These are phyloP conservation scores for Halichoeres trimaculatus DNA, from an alignment of 2,113 vertebrate species.

Conservation along the genomic window DNA sequence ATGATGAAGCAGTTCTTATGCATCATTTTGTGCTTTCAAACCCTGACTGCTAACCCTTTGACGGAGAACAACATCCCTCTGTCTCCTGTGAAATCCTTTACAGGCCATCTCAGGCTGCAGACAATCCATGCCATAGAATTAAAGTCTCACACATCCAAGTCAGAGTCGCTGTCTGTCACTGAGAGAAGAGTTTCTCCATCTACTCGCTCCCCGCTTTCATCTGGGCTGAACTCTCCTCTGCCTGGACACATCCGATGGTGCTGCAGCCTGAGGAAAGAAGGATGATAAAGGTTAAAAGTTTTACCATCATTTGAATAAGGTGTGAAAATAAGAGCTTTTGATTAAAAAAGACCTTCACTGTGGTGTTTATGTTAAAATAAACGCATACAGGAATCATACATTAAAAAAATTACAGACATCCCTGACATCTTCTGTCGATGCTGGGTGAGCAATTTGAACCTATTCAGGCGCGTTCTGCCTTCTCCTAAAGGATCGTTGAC, in stretches of 20 bases:
- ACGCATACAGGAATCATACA: not conserved
- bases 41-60: not conserved
- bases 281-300: not conserved
- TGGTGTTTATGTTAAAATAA: not conserved
- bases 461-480: slow-evolving; percentile 22
- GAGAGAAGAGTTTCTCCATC: slow-evolving; percentile 93
- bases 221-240: slow-evolving; percentile 89
- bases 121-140: slow-evolving; percentile 30
- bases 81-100: not conserved
- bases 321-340: too few relatives aligned
- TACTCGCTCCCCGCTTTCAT: slow-evolving; percentile 88
- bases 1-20: slow-evolving; percentile 7
- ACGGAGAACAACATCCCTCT: not conserved
- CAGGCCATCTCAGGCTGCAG: not conserved
- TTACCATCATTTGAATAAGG: not conserved
- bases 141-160: slow-evolving; percentile 93
- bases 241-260: slow-evolving; percentile 90
- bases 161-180: slow-evolving; percentile 97
- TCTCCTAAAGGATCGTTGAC: slow-evolving; percentile 20
- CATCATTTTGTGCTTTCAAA: not conserved
- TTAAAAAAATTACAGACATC: not conserved
- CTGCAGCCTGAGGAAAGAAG: slow-evolving; percentile 86
- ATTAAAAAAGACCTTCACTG: too few relatives aligned
- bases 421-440: not conserved
- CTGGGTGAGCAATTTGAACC: slow-evolving; percentile 24